Evolutionary conservation across 1,140 invertebrate genomes (phyloP), one percentile per base, ranked within the genome.

Genomic region (Solenopsis invicta): DNA sequence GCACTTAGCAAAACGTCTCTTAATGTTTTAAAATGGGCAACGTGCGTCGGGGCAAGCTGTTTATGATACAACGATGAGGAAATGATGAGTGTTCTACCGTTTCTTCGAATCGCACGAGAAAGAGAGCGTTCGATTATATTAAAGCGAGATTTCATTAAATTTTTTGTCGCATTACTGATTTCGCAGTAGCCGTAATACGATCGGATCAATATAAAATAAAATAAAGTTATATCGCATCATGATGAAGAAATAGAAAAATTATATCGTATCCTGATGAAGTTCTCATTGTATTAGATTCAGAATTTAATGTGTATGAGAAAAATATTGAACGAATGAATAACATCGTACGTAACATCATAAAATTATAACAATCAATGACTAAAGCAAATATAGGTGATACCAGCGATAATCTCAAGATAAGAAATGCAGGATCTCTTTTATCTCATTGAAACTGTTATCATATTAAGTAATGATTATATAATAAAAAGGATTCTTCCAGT

Each of bases 1-100:
- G 64, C 66, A 81, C 78, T 81, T 59, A 56, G 37, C 66, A 69
- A 69, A 81, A 69, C 64, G 64, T 71, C 29, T 3, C 16, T 10
- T 45, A 67, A 67, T 71, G 52, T 81, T 81, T 81, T 56, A 81
- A 56, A 50, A 56, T 9, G 21, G 37, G 4, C 24, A 66, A 81
- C 77, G 37, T 29, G 50, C 21, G 78, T 71, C 24, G 16, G 6
- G 16, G 12, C 52, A 50, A 24, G n/a, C 10, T 71, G 78, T 81
- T 71, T 81, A 34, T 56, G 16, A 71, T 71, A 81, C 64, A 56
- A 71, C 48, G 21, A 29, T 16, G 34, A n/a, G 16, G 52, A 71
- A 41, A 71, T 69, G 29, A 81, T 29, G 24, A 81, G 50, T 21
- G 24, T 54, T 80, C 18, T 24, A 52, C 12, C 50, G 66, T n/a